Percentiles rank a stretch among this genome's conserved stretches.
These are phyloP conservation scores for Hyles vespertilio DNA, from an alignment of 1,140 invertebrate species.

Conservation along the genomic window DNA sequence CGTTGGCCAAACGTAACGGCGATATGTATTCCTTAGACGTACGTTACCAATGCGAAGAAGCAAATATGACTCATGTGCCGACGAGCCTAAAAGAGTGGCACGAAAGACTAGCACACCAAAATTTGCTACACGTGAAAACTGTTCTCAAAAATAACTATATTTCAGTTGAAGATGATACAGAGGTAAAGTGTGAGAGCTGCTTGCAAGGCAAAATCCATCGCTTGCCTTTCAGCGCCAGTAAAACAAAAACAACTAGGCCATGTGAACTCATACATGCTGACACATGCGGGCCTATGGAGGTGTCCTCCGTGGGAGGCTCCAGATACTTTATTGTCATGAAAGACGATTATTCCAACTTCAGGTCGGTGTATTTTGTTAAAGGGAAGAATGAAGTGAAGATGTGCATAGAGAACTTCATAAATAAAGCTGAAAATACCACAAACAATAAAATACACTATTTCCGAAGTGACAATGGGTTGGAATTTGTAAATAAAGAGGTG, in stretches of 20 bases:
- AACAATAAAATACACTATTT: too few species aligned
- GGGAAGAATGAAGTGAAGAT: constrained; percentile 21
- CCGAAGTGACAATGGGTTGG: too few species aligned
- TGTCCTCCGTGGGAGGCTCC: background rate
- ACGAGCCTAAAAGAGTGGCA: background rate
- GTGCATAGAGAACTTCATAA: too few species aligned
- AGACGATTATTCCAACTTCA: constrained; percentile 45
- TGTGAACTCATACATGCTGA: constrained; percentile 5
- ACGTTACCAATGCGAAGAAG: too few species aligned
- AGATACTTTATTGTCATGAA: constrained; percentile 28
- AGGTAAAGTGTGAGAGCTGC: too few species aligned
- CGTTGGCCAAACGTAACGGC: too few species aligned
- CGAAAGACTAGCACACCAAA: constrained; percentile 6
- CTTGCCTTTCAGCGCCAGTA: too few species aligned
- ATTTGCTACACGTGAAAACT: background rate
- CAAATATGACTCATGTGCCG: background rate
- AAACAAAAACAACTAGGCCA: background rate
- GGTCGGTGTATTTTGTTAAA: constrained; percentile 46
- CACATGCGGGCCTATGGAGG: constrained; percentile 2
- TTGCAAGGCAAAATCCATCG: too few species aligned
- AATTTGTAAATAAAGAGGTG: too few species aligned
- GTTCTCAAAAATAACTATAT: background rate
- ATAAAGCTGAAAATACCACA: too few species aligned
- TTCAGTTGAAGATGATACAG: too few species aligned
- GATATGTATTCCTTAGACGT: too few species aligned